These are phyloP conservation scores for Poeciliopsis presidionis DNA, from an alignment of 2,797 vertebrate species.

Conservation along the genomic window DNA sequence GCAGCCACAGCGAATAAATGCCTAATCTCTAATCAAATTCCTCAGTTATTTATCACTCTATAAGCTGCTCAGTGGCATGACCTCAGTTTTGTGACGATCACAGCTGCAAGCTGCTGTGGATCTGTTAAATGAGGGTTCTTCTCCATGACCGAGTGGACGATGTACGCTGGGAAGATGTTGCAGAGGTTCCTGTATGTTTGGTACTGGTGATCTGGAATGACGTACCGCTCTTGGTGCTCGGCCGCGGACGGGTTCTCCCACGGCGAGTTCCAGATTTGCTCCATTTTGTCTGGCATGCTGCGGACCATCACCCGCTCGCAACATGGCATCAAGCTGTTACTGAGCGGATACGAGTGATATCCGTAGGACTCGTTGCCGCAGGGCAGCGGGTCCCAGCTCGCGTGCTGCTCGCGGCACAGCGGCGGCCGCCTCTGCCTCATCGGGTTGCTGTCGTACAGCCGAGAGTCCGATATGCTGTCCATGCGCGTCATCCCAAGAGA, in stretches of 20 bases:
- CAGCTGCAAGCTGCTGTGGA: conserved; percentile 95
- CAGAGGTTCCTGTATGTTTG: conserved; percentile 99
- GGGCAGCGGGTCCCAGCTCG: conserved; percentile 96
- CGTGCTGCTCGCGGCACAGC: conserved; percentile 97
- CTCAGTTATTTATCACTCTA: conserved; percentile 23
- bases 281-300: conserved; percentile 99
- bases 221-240: conserved; percentile 89
- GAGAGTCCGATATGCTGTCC: conserved; percentile 98
- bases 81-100: conserved; percentile 95
- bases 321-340: conserved; percentile 94
- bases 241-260: conserved; percentile 85
- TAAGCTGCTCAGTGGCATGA: conserved; percentile 79
- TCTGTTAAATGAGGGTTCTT: conserved; percentile 97
- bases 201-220: conserved; percentile 96
- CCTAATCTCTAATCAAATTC: conserved; percentile 51
- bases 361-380: conserved; percentile 89
- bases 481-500: conserved; percentile 98
- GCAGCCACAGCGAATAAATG: conserved; percentile 64
- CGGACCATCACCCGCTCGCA: conserved; percentile 98
- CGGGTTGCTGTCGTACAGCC: conserved; percentile 95
- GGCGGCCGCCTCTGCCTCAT: conserved; percentile 92
- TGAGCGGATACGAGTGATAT: conserved; percentile 92
- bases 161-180: conserved; percentile 95
- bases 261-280: conserved; percentile 95
- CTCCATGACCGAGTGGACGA: conserved; percentile 98